phyloP scores from a whole-genome alignment of 1,140 invertebrate species.

The Epicauta chinensis region DNA sequence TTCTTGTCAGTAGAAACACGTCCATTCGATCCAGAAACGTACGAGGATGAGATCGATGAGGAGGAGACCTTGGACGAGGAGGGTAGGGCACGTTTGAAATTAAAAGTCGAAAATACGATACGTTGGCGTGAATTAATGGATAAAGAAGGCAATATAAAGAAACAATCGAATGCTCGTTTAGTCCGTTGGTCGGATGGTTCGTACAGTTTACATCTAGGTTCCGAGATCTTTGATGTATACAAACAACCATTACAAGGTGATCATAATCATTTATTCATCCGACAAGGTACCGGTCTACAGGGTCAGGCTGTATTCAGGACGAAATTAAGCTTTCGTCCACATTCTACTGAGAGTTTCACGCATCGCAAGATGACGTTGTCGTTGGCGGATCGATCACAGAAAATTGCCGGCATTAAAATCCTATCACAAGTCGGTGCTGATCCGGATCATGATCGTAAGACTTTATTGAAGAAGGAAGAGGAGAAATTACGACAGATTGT shows the following conservation, averaged over 20 bases:
- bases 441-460: conserved; percentile 84
- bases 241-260: conserved; percentile 86
- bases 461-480: conserved; percentile 80
- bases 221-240: conserved; percentile 97
- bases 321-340: conserved; percentile 93
- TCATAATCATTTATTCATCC: conserved; percentile 89
- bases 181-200: conserved; percentile 98
- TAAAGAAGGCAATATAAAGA: conserved; percentile 74
- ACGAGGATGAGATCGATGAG: conserved; percentile 99
- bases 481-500: conserved; percentile 83
- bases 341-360: conserved; percentile 97
- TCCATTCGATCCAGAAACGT: conserved; percentile 90
- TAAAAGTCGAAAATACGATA: conserved; percentile 97
- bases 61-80: conserved; percentile 98
- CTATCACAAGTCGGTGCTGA: conserved; percentile 89
- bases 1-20: conserved; percentile 88
- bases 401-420: conserved; percentile 94
- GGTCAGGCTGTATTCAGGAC: conserved; percentile 96
- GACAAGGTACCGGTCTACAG: conserved; percentile 96
- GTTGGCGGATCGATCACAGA: conserved; percentile 92
- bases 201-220: conserved; percentile 93
- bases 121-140: conserved; percentile 87
- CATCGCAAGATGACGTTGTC: conserved; percentile 99
- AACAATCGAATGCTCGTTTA: conserved; percentile 93
- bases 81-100: conserved; percentile 83